Conservation (phyloP, 2,888 invertebrate species). For the Fissipunctia ypsillon region DNA sequence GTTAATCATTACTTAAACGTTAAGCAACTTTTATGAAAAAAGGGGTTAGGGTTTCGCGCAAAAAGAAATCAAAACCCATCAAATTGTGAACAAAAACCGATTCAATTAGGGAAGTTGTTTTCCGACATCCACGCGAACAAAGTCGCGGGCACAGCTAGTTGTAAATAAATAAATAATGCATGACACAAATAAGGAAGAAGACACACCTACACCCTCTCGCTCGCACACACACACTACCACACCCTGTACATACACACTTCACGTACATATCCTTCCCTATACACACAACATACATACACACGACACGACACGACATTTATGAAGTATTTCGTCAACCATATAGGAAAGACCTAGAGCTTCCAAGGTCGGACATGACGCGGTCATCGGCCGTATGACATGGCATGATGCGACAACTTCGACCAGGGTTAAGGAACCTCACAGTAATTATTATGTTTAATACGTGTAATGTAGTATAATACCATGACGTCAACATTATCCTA, state of each 20-base stretch:
- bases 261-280: slow-evolving; percentile 15
- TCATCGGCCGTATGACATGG: slow-evolving; percentile 34
- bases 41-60: too few species aligned
- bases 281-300: slow-evolving; percentile 17
- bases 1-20: too few species aligned
- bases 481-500: slow-evolving; percentile 17
- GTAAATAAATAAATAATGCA: slow-evolving; percentile 22
- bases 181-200: slow-evolving; percentile 20
- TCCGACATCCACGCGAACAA: too few species aligned
- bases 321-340: slow-evolving; percentile 18
- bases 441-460: background rate
- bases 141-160: too few species aligned
- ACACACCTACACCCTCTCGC: slow-evolving; percentile 2
- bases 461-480: slow-evolving; percentile 10
- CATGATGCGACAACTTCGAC: slow-evolving; percentile 20
- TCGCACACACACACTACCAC: slow-evolving; percentile 37
- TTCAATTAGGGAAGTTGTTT: too few species aligned
- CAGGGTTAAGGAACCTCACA: slow-evolving; percentile 10
- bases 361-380: slow-evolving; percentile 44
- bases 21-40: too few species aligned
- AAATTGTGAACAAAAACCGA: too few species aligned
- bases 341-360: slow-evolving; percentile 36
- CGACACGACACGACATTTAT: slow-evolving; percentile 20
- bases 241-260: slow-evolving; percentile 21
- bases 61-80: too few species aligned